phyloP scores from a whole-genome alignment of 2,797 vertebrate species.

The Neomorphus geoffroyi region DNA sequence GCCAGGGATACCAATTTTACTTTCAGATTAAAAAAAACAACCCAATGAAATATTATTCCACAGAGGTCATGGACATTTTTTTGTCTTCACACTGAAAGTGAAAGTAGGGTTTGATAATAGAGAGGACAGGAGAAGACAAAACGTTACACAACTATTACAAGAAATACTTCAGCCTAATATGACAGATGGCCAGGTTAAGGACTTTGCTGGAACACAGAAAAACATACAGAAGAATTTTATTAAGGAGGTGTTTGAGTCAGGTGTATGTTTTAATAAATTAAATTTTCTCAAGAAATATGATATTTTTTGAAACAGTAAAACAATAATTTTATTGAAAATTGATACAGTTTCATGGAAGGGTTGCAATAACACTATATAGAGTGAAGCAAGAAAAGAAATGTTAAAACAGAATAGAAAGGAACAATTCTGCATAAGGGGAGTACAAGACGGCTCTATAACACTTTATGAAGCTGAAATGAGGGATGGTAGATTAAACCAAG shows the following conservation, averaged over 20 bases:
- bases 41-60: background rate
- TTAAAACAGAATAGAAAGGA: background rate
- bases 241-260: background rate
- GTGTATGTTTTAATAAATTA: background rate
- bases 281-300: background rate
- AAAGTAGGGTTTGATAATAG: background rate
- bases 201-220: background rate
- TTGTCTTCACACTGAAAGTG: background rate
- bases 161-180: background rate
- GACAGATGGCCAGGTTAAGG: background rate
- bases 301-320: background rate
- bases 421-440: background rate
- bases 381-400: background rate
- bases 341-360: background rate
- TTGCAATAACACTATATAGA: background rate
- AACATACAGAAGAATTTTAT: background rate
- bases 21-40: background rate
- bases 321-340: background rate
- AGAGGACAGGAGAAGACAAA: background rate
- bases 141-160: background rate
- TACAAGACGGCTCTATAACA: background rate
- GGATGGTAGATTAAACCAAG: background rate
- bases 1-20: background rate
- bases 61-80: background rate
- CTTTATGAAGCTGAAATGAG: background rate